A percentile compares a stretch with the other conserved stretches of the same genome.
phyloP scores from a whole-genome alignment of 92 coral and sea anemone species.

The Heliopora coerulea region DNA sequence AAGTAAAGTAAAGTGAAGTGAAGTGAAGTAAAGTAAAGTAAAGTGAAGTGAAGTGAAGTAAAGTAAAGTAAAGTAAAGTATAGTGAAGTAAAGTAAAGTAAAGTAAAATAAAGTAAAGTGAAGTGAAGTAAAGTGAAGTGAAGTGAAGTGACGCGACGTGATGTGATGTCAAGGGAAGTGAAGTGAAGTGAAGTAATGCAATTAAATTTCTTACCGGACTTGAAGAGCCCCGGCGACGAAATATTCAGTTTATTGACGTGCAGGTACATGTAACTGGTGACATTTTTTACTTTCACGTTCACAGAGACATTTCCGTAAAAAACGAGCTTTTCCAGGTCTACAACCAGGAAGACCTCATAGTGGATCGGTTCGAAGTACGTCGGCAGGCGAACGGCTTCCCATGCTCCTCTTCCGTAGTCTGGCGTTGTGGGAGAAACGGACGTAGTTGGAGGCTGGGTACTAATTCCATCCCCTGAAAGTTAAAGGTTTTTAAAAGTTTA shows the following conservation, averaged over 20 bases:
- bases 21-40: not conserved
- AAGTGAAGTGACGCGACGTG: not conserved
- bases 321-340: slow-evolving; percentile 57
- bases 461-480: not conserved
- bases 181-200: slow-evolving; percentile 3
- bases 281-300: slow-evolving; percentile 48
- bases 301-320: slow-evolving; percentile 70
- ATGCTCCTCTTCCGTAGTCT: slow-evolving; percentile 76
- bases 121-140: not conserved
- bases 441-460: not conserved
- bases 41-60: slow-evolving; percentile 17
- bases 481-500: no score
- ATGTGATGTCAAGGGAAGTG: slow-evolving; percentile 5
- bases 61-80: slow-evolving; percentile 35
- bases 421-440: slow-evolving; percentile 69
- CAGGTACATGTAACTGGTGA: slow-evolving; percentile 67
- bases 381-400: slow-evolving; percentile 87
- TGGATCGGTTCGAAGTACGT: slow-evolving; percentile 68
- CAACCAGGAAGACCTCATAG: slow-evolving; percentile 64
- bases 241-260: slow-evolving; percentile 74
- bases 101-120: slow-evolving; percentile 24
- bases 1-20: not conserved
- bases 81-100: slow-evolving; percentile 29
- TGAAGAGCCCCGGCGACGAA: not conserved
- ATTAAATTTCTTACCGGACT: slow-evolving; percentile 52